Evolutionary conservation across 1,140 invertebrate species (phyloP), one percentile per base, ranked within the genome.

Genomic region (Nautilus pompilius): DNA sequence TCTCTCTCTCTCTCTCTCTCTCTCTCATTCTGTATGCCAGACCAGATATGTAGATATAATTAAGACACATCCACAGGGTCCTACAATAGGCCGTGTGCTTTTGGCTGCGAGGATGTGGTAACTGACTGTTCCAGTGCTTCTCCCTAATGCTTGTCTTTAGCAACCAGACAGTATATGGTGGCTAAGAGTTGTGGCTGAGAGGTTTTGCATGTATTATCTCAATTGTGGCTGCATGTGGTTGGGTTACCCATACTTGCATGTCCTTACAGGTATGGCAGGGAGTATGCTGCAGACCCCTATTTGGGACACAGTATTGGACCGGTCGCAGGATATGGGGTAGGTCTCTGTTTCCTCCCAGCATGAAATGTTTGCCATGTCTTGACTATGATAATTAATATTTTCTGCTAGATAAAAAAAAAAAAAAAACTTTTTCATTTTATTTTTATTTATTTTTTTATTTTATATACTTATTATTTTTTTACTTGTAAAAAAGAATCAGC

Each of bases 251-350:
- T 20, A 53, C 22, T 53, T 53, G 49, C 49, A 53, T 53, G 49
- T 53, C 49, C n/a, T 72, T 77, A 51, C 83, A 93, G 91, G 72
- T 95, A 94, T 81, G 92, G 91, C 63, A 87, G 93, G 80, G 93
- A 96, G 80, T 95, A 93, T 80, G 89, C 92, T 75, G 66, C 77
- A 67, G 94, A 97, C 84, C 93, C 93, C 62, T 96, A 96, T 85
- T 86, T 96, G 77, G 93, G 93, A 79, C 94, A 96, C 84, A 91
- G 93, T 73, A 96, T 98, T 82, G 95, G 94, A 83, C 95, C 95
- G 71, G 91, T 97, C 68, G 90, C 95, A 64, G 93, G 94, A 77
- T 97, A 96, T 85, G 93, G 93, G 87, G 94, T 96, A 89, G 90
- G 85, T 80, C 49, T 20, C 29, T 26, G 49, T 53, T 53, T 53